phyloP scores from a whole-genome alignment of 2,888 invertebrate species.

The Charanyca ferruginea region DNA sequence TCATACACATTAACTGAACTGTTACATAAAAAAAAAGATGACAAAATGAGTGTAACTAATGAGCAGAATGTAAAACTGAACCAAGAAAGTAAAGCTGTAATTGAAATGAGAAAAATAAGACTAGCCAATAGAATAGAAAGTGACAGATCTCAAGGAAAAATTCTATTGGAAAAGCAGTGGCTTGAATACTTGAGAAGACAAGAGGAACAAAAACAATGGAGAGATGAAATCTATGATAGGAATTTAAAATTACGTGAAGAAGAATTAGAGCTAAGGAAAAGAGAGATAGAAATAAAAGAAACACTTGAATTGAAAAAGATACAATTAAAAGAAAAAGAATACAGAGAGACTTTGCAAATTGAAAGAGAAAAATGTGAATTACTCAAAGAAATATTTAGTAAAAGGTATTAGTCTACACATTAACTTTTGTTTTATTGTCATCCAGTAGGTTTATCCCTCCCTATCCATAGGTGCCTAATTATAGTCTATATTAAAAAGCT shows the following conservation, averaged over 20 bases:
- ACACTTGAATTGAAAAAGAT: slow-evolving; percentile 72
- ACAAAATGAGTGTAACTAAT: slow-evolving; percentile 34
- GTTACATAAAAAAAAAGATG: slow-evolving; percentile 64
- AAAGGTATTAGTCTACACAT: slow-evolving; percentile 40
- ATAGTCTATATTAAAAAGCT: too few relatives aligned
- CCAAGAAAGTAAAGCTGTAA: slow-evolving; percentile 73
- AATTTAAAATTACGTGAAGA: slow-evolving; percentile 73
- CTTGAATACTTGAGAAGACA: slow-evolving; percentile 74
- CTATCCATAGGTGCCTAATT: background rate
- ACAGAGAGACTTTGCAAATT: slow-evolving; percentile 69
- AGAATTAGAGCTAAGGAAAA: slow-evolving; percentile 71
- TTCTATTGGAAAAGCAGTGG: slow-evolving; percentile 78
- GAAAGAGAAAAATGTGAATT: slow-evolving; percentile 77
- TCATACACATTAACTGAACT: slow-evolving; percentile 67
- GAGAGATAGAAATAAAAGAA: slow-evolving; percentile 73
- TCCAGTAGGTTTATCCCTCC: background rate
- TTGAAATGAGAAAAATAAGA: slow-evolving; percentile 76
- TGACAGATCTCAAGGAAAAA: slow-evolving; percentile 76
- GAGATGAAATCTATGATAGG: slow-evolving; percentile 71
- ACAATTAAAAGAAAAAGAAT: slow-evolving; percentile 72
- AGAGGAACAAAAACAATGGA: slow-evolving; percentile 70
- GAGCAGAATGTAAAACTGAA: slow-evolving; percentile 36
- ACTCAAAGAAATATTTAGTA: slow-evolving; percentile 68
- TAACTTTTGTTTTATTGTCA: slow-evolving; percentile 11
- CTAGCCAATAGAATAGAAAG: slow-evolving; percentile 77